Evolutionary conservation across 2,113 vertebrate genomes (phyloP).

Genomic region (Nipponia nippon): DNA sequence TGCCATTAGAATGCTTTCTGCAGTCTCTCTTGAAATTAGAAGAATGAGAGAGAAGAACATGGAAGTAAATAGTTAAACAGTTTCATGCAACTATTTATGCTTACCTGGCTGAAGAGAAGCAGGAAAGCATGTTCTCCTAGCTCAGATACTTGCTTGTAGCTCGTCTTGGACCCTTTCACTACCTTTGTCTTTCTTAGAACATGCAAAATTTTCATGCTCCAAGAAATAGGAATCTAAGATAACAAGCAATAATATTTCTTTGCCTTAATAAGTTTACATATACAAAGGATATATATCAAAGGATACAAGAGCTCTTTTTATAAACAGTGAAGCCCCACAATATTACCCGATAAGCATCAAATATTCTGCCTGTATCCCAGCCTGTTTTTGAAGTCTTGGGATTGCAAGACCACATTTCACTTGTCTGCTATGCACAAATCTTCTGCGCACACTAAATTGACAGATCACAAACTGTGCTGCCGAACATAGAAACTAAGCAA

Average conservation of each 20-base stretch:
- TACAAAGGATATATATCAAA: not conserved
- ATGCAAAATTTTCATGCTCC: slow-evolving; percentile 74
- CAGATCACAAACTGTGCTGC: not conserved
- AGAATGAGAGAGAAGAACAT: not conserved
- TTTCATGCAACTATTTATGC: not conserved
- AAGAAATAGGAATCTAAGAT: slow-evolving; percentile 60
- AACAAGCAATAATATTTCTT: not conserved
- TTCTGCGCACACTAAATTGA: not conserved
- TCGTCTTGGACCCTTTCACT: slow-evolving; percentile 31
- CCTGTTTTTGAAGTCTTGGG: not conserved
- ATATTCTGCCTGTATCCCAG: not conserved
- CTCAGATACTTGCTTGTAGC: slow-evolving; percentile 59
- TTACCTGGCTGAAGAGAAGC: slow-evolving; percentile 76
- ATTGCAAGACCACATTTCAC: not conserved
- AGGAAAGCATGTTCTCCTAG: slow-evolving; percentile 67
- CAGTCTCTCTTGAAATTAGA: not conserved
- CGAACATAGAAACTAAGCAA: not conserved
- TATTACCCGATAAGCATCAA: not conserved
- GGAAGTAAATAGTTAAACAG: not conserved
- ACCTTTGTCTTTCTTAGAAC: slow-evolving; percentile 69
- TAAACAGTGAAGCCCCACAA: not conserved
- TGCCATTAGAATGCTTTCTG: not conserved
- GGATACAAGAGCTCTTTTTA: not conserved
- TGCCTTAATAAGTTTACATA: not conserved
- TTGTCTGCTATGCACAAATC: not conserved